These are phyloP conservation scores for Pantherophis alleghaniensis DNA, from an alignment of 2,797 vertebrate genomes.

Conservation along the genomic window DNA sequence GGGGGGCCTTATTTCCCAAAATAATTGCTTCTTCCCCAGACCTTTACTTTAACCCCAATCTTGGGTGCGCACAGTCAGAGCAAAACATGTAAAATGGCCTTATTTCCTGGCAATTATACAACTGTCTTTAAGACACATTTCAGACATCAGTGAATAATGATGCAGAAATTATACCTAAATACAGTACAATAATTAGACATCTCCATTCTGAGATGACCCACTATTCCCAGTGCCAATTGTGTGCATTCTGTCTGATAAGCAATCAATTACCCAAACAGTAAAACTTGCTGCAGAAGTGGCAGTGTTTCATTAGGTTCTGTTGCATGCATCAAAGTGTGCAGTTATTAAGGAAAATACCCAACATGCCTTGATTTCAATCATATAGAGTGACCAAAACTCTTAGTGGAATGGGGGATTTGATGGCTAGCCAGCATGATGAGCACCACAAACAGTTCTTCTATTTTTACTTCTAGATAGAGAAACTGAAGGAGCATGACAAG, in stretches of 20 bases:
- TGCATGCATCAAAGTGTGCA: background rate
- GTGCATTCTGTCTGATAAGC: background rate
- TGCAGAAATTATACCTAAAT: background rate
- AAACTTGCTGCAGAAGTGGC: background rate
- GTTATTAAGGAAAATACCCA: background rate
- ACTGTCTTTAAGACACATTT: background rate
- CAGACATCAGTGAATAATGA: background rate
- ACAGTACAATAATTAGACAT: background rate
- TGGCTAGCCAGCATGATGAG: background rate
- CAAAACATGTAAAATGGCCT: background rate
- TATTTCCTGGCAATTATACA: background rate
- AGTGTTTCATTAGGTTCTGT: background rate
- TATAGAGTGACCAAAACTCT: background rate
- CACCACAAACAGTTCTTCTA: background rate
- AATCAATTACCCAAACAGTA: background rate
- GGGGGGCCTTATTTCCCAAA: background rate
- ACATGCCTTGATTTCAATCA: background rate
- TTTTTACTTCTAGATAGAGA: background rate
- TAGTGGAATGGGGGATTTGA: background rate
- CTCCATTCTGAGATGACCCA: background rate
- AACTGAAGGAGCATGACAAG: background rate
- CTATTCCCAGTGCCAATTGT: background rate
- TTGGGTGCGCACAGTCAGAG: background rate
- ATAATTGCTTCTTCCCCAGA: background rate
- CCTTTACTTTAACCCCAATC: background rate